phyloP scores from a whole-genome alignment of 2,113 vertebrate genomes.

The Dipodomys stephensi region DNA sequence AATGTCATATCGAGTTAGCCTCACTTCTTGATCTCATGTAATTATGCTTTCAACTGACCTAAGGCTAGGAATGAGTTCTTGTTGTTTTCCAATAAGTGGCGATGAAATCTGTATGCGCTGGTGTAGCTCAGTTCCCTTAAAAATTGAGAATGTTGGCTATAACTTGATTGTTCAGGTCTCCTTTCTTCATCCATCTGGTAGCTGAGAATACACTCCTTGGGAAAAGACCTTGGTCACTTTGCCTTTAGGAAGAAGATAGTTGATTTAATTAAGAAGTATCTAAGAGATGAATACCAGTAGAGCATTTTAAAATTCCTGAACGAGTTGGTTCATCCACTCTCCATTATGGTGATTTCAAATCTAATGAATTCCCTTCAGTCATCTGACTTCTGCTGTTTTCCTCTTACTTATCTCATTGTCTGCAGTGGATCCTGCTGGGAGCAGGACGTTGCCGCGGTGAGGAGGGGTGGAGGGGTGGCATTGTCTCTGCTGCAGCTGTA shows the following conservation, averaged over 20 bases:
- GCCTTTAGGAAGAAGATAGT: neutral
- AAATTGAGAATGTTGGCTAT: neutral
- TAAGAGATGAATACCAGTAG: neutral
- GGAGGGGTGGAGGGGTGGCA: neutral
- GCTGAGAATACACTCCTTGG: neutral
- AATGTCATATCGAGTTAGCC: neutral
- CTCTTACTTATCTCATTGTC: neutral
- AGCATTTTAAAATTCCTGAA: neutral
- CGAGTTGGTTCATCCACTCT: neutral
- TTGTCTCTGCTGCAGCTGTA: neutral
- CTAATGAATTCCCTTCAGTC: neutral
- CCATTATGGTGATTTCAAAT: neutral
- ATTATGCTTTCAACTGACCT: neutral
- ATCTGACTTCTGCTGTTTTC: neutral
- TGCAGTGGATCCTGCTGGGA: neutral
- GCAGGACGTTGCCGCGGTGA: no score
- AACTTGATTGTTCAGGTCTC: neutral
- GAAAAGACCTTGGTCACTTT: neutral
- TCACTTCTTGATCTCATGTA: slow-evolving; percentile 8
- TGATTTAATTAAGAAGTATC: neutral
- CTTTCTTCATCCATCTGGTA: neutral
- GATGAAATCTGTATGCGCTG: neutral
- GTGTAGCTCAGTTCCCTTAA: neutral
- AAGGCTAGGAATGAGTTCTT: neutral
- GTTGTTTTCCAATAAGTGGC: neutral